phyloP scores from a whole-genome alignment of 2,797 vertebrate species.

The Onychomys arenicola region DNA sequence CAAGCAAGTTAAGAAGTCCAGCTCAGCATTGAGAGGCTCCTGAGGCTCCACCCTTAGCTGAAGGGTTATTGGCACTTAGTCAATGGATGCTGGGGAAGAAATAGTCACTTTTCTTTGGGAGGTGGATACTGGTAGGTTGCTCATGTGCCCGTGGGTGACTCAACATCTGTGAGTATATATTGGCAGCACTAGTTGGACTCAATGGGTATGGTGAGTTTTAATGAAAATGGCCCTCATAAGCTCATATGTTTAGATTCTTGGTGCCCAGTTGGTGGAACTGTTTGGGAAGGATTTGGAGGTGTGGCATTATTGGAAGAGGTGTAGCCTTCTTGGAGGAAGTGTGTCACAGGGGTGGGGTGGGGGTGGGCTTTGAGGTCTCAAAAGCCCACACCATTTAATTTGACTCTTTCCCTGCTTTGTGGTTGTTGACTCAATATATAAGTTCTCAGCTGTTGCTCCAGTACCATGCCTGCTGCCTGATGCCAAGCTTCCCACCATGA shows the following conservation, averaged over 20 bases:
- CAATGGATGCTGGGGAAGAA: neutral
- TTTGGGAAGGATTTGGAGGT: neutral
- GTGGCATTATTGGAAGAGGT: too few species aligned
- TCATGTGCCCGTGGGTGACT: neutral
- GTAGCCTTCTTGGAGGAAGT: too few species aligned
- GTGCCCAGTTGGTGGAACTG: neutral
- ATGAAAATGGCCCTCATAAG: neutral
- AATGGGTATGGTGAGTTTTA: neutral
- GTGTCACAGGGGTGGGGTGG: too few species aligned
- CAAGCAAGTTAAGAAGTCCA: neutral
- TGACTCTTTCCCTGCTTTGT: neutral
- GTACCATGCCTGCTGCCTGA: neutral
- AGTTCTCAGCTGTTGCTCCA: neutral
- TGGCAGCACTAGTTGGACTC: neutral
- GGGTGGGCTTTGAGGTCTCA: neutral
- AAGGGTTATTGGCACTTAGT: neutral
- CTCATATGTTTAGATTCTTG: neutral
- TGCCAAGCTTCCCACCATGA: neutral
- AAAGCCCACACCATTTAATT: neutral
- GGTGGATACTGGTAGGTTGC: neutral
- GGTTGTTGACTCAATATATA: neutral
- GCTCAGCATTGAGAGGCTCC: neutral
- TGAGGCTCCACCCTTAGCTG: neutral
- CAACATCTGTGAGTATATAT: neutral
- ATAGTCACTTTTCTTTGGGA: neutral